phyloP scores from a whole-genome alignment of 2,797 vertebrate species.

The Xiphophorus birchmanni region DNA sequence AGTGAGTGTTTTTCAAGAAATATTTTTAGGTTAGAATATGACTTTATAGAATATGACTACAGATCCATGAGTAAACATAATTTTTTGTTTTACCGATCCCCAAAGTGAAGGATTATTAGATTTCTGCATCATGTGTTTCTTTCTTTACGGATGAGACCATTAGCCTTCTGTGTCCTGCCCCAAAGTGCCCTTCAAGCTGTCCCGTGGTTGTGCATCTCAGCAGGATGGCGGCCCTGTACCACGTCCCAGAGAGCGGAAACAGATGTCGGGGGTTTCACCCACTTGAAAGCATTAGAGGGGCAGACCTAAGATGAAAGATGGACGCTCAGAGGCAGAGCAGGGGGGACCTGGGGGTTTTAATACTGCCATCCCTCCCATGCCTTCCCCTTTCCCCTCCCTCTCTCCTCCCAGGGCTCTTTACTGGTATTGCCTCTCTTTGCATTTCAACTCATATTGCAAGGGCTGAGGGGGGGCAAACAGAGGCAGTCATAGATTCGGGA shows the following conservation, averaged over 20 bases:
- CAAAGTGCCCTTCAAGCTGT: conserved; percentile 52
- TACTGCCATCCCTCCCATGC: conserved; percentile 63
- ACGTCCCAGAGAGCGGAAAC: conserved; percentile 72
- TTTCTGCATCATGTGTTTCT: conserved; percentile 10
- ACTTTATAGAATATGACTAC: conserved; percentile 8
- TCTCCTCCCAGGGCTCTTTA: conserved; percentile 53
- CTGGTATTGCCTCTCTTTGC: conserved; percentile 64
- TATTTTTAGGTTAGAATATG: conserved; percentile 9
- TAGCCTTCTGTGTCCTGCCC: conserved; percentile 33
- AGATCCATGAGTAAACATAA: neutral
- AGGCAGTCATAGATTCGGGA: conserved; percentile 57
- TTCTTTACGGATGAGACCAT: conserved; percentile 17
- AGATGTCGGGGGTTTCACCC: conserved; percentile 80
- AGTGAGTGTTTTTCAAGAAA: neutral
- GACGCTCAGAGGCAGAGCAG: conserved; percentile 61
- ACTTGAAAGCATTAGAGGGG: conserved; percentile 78
- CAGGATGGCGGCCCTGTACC: conserved; percentile 63
- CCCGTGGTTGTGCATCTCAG: conserved; percentile 53
- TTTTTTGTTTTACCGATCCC: conserved; percentile 14
- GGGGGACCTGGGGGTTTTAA: conserved; percentile 61
- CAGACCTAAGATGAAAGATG: conserved; percentile 80
- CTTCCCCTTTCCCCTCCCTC: conserved; percentile 35
- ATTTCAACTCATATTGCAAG: conserved; percentile 61
- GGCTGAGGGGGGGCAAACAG: conserved; percentile 55
- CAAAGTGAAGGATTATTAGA: conserved; percentile 2